Percentiles rank a stretch among this genome's conserved stretches.
Conservation (phyloP, 2,797 vertebrate genomes). For the Esox lucius region DNA sequence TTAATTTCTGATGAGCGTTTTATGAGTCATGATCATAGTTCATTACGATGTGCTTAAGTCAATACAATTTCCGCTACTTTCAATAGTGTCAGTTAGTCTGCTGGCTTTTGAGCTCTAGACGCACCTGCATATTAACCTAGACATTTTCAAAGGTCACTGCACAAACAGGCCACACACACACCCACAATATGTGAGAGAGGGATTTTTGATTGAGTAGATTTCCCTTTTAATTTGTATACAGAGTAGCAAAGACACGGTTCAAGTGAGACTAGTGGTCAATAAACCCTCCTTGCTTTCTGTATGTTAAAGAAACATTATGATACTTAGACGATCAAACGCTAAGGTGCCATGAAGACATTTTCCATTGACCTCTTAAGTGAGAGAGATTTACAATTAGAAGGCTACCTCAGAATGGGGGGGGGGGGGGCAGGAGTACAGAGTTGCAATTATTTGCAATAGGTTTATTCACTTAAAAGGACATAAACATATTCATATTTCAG, state of each 20-base stretch:
- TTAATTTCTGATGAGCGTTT: conserved; percentile 66
- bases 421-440: not conserved
- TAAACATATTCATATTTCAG: conserved; percentile 28
- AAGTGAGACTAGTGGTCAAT: conserved; percentile 54
- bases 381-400: not conserved
- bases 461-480: not conserved
- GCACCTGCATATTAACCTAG: conserved; percentile 60
- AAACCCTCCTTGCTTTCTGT: conserved; percentile 57
- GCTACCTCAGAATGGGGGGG: not conserved
- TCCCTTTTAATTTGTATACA: conserved; percentile 65
- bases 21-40: conserved; percentile 65
- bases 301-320: too few species aligned
- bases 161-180: conserved; percentile 12
- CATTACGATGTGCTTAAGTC: conserved; percentile 49
- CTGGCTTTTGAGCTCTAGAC: conserved; percentile 15
- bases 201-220: conserved; percentile 25
- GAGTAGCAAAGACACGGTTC: conserved; percentile 43
- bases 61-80: conserved; percentile 41
- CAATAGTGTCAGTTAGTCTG: conserved; percentile 38
- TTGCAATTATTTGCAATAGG: not conserved
- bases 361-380: not conserved
- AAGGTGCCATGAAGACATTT: conserved; percentile 23
- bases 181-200: not conserved
- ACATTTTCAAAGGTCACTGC: conserved; percentile 65
- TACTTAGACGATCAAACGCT: conserved; percentile 54